phyloP scores from a whole-genome alignment of 1,140 invertebrate genomes.

The Drosophila repleta region DNA sequence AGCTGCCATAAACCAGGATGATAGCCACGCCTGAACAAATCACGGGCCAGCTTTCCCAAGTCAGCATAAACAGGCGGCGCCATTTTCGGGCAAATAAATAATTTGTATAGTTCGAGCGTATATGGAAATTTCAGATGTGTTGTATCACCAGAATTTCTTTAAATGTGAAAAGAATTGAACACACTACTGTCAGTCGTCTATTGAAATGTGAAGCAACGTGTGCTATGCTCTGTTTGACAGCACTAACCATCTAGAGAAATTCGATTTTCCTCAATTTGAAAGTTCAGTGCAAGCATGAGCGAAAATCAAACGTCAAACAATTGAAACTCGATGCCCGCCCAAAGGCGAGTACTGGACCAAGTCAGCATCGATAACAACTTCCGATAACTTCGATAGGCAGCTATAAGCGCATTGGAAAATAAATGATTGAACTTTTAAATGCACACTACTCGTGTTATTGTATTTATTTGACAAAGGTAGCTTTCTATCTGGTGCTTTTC shows the following conservation, averaged over 20 bases:
- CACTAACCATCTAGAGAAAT: no score
- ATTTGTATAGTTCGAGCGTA: conserved; percentile 25
- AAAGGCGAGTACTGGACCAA: neutral
- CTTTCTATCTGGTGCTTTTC: neutral
- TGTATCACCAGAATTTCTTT: conserved; percentile 45
- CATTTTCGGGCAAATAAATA: conserved; percentile 49
- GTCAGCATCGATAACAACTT: neutral
- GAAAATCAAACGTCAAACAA: neutral
- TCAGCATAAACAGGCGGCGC: conserved; percentile 51
- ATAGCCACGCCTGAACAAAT: conserved; percentile 61
- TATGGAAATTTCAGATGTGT: conserved; percentile 41
- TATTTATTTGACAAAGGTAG: conserved; percentile 12
- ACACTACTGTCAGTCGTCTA: conserved; percentile 1
- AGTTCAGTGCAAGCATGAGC: no score
- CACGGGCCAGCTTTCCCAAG: conserved; percentile 58
- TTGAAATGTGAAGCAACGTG: conserved; percentile 15
- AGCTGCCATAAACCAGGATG: conserved; percentile 69
- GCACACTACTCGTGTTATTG: conserved; percentile 43
- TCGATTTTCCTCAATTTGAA: no score
- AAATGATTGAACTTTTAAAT: conserved; percentile 62
- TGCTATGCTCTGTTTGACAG: conserved; percentile 7
- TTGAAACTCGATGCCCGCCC: neutral
- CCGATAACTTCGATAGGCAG: neutral
- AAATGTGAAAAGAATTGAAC: conserved; percentile 17
- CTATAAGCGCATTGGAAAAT: conserved; percentile 3